Percentiles rank a stretch among this genome's conserved stretches.
Conservation (phyloP, 2,113 vertebrate species). For the Enhydra lutris region DNA sequence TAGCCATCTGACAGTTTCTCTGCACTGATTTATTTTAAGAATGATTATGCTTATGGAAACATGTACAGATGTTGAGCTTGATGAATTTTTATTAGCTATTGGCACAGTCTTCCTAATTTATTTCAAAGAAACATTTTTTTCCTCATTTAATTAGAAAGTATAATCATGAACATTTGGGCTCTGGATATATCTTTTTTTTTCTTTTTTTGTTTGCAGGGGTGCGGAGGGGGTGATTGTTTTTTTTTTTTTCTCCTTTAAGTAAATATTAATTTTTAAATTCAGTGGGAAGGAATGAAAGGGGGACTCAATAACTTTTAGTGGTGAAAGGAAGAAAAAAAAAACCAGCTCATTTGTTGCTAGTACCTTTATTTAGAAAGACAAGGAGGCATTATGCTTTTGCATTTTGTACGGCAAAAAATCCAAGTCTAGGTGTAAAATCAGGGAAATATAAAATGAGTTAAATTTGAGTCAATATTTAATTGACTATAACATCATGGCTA, state of each 20-base stretch:
- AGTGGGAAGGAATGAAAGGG: neutral
- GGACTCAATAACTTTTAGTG: neutral
- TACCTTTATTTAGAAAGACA: slow-evolving; percentile 1
- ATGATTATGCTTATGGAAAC: slow-evolving; percentile 13
- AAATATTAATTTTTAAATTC: neutral
- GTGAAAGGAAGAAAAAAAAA: neutral
- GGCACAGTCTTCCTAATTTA: slow-evolving; percentile 6
- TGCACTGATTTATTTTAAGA: slow-evolving; percentile 9
- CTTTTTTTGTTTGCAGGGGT: no score
- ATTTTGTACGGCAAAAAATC: neutral
- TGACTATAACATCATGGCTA: neutral
- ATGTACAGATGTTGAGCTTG: neutral
- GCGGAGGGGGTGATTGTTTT: fast-evolving
- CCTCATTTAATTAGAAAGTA: neutral
- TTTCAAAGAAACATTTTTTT: slow-evolving; percentile 34
- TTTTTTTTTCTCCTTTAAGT: neutral
- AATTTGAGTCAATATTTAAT: neutral
- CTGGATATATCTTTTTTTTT: neutral
- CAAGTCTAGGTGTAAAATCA: neutral
- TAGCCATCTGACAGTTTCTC: neutral
- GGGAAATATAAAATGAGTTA: neutral
- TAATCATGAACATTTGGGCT: neutral
- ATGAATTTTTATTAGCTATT: slow-evolving; percentile 46
- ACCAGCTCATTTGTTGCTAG: neutral
- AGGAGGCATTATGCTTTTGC: neutral